Evolutionary conservation across 2,888 invertebrate species (phyloP).

Genomic region (Epirrhoe tristata): DNA sequence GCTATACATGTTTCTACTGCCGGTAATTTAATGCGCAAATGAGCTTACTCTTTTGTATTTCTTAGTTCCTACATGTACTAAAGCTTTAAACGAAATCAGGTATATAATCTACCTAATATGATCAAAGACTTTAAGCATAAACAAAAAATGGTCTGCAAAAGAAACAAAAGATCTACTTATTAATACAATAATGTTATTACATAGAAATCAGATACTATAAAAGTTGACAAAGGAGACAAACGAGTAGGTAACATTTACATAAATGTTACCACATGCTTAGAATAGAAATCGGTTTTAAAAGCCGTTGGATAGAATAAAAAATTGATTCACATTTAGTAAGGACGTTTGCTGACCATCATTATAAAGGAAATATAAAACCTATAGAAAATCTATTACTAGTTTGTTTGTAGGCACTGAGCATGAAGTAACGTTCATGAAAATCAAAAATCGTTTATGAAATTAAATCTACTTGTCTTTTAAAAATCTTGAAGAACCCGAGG

Average conservation of each 20-base stretch:
- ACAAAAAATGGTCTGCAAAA: neutral
- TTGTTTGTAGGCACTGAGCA: too few relatives aligned
- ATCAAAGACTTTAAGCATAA: neutral
- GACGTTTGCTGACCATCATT: conserved; percentile 5
- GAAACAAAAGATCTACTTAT: neutral
- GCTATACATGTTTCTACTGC: conserved; percentile 21
- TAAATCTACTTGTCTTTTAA: too few relatives aligned
- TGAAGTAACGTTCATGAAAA: too few relatives aligned
- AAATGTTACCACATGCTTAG: too few relatives aligned
- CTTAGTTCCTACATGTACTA: neutral
- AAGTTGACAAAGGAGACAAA: conserved; percentile 25
- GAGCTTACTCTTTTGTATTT: conserved; percentile 1
- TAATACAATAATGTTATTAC: neutral
- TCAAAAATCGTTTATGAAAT: too few relatives aligned
- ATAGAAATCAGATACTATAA: conserved; percentile 7
- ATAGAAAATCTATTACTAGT: too few relatives aligned
- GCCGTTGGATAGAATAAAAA: conserved; percentile 17
- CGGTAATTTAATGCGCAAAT: conserved; percentile 31
- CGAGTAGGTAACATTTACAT: conserved; percentile 11
- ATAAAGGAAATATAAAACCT: neutral
- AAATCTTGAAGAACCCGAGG: too few relatives aligned
- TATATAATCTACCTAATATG: neutral
- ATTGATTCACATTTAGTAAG: conserved; percentile 17
- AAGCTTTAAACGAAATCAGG: neutral
- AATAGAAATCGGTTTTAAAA: conserved; percentile 26